Evolutionary conservation across 2,113 vertebrate species (phyloP).

Genomic region (Prionailurus bengalensis): DNA sequence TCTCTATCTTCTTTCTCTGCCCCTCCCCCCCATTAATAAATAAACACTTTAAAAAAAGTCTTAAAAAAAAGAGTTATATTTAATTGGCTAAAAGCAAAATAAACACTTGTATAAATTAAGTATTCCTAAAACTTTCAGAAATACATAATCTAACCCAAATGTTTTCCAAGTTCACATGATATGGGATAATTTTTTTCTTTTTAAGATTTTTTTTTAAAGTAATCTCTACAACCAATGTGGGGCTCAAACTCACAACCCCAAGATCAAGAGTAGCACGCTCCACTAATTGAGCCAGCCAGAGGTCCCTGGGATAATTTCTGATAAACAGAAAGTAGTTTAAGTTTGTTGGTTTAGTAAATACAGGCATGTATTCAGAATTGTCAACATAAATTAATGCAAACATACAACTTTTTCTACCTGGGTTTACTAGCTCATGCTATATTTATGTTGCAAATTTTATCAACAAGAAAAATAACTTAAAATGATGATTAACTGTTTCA

Average conservation of each 20-base stretch:
- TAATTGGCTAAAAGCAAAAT: not conserved
- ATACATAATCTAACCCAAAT: not conserved
- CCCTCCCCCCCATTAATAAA: too few species aligned
- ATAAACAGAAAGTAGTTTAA: not conserved
- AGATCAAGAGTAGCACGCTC: too few species aligned
- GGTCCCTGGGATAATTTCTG: not conserved
- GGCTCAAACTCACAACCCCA: too few species aligned
- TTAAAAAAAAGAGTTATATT: not conserved
- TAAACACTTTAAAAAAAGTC: too few species aligned
- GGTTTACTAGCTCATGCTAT: not conserved
- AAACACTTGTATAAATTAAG: not conserved
- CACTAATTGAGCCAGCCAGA: too few species aligned
- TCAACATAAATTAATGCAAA: not conserved
- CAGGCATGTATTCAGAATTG: not conserved
- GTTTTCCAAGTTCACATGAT: not conserved
- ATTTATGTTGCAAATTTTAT: not conserved
- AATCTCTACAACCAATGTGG: too few species aligned
- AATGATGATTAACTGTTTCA: not conserved
- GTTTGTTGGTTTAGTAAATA: not conserved
- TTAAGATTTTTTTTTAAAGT: too few species aligned
- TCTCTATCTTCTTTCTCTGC: too few species aligned
- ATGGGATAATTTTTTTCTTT: not conserved
- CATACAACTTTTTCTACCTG: not conserved
- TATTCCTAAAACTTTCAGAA: not conserved
- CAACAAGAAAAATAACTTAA: not conserved